Evolutionary conservation across 1,140 invertebrate species (phyloP).

Genomic region (Carposina sasakii): DNA sequence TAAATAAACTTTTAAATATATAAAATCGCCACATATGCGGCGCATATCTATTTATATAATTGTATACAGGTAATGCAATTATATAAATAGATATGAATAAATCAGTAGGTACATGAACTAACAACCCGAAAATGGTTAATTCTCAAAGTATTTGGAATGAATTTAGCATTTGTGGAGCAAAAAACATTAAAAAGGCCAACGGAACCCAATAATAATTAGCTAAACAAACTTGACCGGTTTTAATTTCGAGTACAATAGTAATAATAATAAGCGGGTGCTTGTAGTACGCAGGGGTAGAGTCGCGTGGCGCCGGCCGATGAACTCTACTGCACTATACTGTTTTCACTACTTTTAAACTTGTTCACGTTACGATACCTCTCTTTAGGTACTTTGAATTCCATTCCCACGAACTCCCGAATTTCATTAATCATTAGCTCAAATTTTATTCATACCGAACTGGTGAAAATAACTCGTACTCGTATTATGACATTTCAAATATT

Average conservation of each 20-base stretch:
- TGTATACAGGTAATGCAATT: too few species aligned
- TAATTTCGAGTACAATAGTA: constrained; percentile 15
- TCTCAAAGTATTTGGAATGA: too few species aligned
- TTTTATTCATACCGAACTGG: background rate
- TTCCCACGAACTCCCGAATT: background rate
- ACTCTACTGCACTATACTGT: constrained; percentile 12
- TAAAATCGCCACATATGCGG: too few species aligned
- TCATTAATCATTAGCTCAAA: background rate
- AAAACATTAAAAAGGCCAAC: too few species aligned
- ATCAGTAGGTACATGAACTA: too few species aligned
- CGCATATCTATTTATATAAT: too few species aligned
- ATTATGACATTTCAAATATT: background rate
- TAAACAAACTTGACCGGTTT: too few species aligned
- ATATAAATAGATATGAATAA: too few species aligned
- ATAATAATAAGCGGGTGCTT: constrained; percentile 33
- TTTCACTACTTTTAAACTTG: background rate
- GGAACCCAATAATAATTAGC: too few species aligned
- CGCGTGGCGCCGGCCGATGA: constrained; percentile 49
- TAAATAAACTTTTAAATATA: too few species aligned
- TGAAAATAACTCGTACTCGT: background rate
- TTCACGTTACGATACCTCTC: background rate
- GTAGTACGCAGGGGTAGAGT: constrained; percentile 29
- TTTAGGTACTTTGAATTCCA: background rate
- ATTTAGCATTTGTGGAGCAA: too few species aligned
- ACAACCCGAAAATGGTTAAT: too few species aligned